Percentiles rank a stretch among this genome's conserved stretches.
These are phyloP conservation scores for Pseudococcus jackbeardsleyi DNA, from an alignment of 2,888 invertebrate species.

Conservation along the genomic window DNA sequence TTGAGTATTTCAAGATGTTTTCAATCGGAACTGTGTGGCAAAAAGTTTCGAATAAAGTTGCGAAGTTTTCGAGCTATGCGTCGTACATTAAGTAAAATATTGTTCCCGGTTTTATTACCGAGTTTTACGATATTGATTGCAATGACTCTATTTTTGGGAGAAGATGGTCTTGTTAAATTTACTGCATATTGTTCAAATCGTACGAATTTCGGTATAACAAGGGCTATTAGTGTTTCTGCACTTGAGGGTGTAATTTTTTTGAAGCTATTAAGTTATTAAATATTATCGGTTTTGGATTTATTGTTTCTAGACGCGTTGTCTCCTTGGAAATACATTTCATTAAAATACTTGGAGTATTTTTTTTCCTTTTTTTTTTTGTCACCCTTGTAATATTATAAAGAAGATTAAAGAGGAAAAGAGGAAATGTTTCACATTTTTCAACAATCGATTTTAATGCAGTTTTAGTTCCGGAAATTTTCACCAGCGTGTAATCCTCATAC, in stretches of 20 bases:
- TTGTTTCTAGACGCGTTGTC: slow-evolving; percentile 32
- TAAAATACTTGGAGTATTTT: background rate
- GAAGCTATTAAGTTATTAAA: slow-evolving; percentile 48
- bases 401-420: slow-evolving; percentile 3
- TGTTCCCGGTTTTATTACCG: slow-evolving; percentile 51
- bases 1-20: no score
- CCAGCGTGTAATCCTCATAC: background rate
- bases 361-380: background rate
- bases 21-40: slow-evolving; percentile 54
- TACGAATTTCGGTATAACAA: background rate
- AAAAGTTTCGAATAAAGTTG: slow-evolving; percentile 52
- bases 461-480: background rate
- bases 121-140: slow-evolving; percentile 56
- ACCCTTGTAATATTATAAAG: background rate
- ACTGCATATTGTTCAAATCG: slow-evolving; percentile 52
- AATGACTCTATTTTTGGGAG: slow-evolving; percentile 37
- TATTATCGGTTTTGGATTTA: slow-evolving; percentile 48
- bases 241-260: slow-evolving; percentile 40
- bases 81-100: slow-evolving; percentile 57
- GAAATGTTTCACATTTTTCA: background rate
- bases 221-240: slow-evolving; percentile 23
- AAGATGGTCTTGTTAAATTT: slow-evolving; percentile 42
- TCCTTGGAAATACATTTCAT: slow-evolving; percentile 22
- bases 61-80: slow-evolving; percentile 38
- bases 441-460: slow-evolving; percentile 7